phyloP scores from a whole-genome alignment of 2,888 invertebrate species.

The Stegophylla sp. region DNA sequence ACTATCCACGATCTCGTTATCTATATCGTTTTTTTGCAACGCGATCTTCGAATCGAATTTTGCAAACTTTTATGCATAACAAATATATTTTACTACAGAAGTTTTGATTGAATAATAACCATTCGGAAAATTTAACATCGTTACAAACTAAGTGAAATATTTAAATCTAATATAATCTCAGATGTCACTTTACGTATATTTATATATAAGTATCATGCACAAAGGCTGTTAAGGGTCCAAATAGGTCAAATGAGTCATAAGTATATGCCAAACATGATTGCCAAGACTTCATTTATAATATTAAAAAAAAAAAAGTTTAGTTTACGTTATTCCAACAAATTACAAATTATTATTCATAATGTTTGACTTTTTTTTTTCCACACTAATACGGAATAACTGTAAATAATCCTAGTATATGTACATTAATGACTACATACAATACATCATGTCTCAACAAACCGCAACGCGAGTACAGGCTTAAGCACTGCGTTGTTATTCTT shows the following conservation, averaged over 20 bases:
- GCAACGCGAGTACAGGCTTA: neutral
- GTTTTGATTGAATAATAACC: neutral
- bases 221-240: slow-evolving; percentile 54
- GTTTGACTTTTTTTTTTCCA: slow-evolving; percentile 1
- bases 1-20: too few species aligned
- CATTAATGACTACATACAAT: neutral
- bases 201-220: slow-evolving; percentile 38
- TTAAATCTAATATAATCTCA: slow-evolving; percentile 18
- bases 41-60: neutral
- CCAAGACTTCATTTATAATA: slow-evolving; percentile 43
- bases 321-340: slow-evolving; percentile 12
- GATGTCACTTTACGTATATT: slow-evolving; percentile 50
- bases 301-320: slow-evolving; percentile 25
- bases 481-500: neutral
- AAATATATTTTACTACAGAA: neutral
- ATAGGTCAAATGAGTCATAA: slow-evolving; percentile 55
- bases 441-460: neutral
- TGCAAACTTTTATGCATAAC: neutral
- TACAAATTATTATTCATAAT: slow-evolving; percentile 1
- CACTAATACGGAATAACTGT: neutral
- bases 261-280: slow-evolving; percentile 45
- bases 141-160: neutral
- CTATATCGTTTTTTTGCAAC: too few species aligned
- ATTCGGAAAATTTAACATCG: neutral
- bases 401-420: too few species aligned